phyloP scores from a whole-genome alignment of 2,797 vertebrate species.

The Pelodytes ibericus region DNA sequence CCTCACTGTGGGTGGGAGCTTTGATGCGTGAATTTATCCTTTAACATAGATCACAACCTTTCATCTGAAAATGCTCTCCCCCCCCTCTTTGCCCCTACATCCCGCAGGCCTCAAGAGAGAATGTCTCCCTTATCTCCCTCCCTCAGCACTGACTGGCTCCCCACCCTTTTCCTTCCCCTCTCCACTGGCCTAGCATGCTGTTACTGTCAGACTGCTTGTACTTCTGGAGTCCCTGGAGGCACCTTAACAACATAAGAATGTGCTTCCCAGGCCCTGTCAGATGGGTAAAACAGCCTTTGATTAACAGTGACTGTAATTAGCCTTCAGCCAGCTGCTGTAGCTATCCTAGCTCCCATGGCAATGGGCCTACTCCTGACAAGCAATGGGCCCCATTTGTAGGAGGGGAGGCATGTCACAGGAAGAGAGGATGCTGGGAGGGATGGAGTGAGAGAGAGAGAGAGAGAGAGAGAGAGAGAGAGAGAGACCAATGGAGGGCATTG shows the following conservation, averaged over 20 bases:
- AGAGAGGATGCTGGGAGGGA: conserved; percentile 43
- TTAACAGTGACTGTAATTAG: conserved; percentile 56
- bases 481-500: conserved; percentile 37
- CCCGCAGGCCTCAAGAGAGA: conserved; percentile 27
- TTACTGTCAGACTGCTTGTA: conserved; percentile 54
- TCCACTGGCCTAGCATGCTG: conserved; percentile 46
- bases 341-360: conserved; percentile 48
- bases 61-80: conserved; percentile 18
- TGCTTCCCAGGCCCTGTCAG: conserved; percentile 54
- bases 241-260: conserved; percentile 57
- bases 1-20: conserved; percentile 41
- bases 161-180: neutral
- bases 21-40: conserved; percentile 29
- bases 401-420: conserved; percentile 29
- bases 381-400: conserved; percentile 37
- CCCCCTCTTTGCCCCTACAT: conserved; percentile 1
- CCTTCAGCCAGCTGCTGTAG: conserved; percentile 49
- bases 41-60: conserved; percentile 27
- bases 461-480: too few relatives aligned
- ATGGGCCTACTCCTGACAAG: conserved; percentile 35
- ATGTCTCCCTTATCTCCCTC: conserved; percentile 44
- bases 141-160: conserved; percentile 12
- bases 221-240: conserved; percentile 51
- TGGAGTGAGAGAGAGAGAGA: too few relatives aligned
- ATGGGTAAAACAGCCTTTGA: conserved; percentile 55